Evolutionary conservation across 2,797 vertebrate species (phyloP), one percentile per base, ranked within the genome.

Genomic region (Myotis findleyi): DNA sequence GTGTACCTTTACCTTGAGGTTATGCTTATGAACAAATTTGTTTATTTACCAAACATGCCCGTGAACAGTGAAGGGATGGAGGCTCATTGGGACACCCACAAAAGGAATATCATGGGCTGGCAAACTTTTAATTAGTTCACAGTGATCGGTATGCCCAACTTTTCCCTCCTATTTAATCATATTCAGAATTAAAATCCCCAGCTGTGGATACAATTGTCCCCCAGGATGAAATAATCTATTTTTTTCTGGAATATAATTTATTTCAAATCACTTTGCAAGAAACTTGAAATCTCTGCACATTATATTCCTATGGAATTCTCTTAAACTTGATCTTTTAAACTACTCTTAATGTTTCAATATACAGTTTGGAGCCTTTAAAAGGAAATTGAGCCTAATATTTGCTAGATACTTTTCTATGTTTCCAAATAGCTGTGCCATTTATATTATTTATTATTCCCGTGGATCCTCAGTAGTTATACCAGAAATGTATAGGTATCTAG

Each of bases 171-270:
- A 41, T 62, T 92, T 75, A 64, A 49, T 18, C 68, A 20, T 93
- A 81, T 53, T 93, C 12, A 85, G 4, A 87, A 90, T 64, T 62
- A 38, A 88, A 91, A 93, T 91, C 14, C 30, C 38, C 47, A 90
- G 38, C 44, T 25, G 64, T 25, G 4, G 18, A 87, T 55, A 87
- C 80, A 75, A 71, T 87, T 47, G 1, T 38, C 33, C 27, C n/a
- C 30, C 0, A 6, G 51, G 2, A 21, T 38, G 23, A 66, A 36
- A 87, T 5, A 51, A 80, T 36, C n/a, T 59, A 30, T 92, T 89
- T 84, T 95, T 80, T 30, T 75, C 17, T 75, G 64, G 9, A 10
- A 51, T 75, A 51, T 68, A 68, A 94, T 95, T 96, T 23, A 75
- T 55, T 89, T 93, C 82, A 41, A 86, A 33, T 83, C 21, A 84